Base-by-base conservation (phyloP, 2,888 invertebrate species). In the Lepidocyrtoides sp. region DNA sequence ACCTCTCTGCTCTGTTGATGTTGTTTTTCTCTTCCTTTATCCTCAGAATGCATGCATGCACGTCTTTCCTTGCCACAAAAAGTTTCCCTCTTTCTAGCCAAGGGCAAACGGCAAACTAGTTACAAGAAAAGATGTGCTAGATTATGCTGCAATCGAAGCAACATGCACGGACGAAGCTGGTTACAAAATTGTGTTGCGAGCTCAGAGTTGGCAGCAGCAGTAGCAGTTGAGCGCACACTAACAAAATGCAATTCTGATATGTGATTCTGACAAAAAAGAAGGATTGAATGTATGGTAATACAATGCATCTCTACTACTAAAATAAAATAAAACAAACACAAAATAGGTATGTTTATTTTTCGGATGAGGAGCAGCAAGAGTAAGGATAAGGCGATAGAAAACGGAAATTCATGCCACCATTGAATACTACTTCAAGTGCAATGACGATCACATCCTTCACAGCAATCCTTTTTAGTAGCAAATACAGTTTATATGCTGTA, bases 351-450 rank as follows among this genome's bases (percentile, higher is more conserved):
- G 26, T 51, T 79, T 77, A 77, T 77, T 77, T 77, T 48, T 36
- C 8, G 23, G 44, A 29, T 29, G 29, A 54, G 41, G 10, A 57
- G 4, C 8, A n/a, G 20, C n/a, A n/a, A n/a, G n/a, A n/a, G n/a
- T n/a, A 10, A 57, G 57, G 20, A 57, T 57, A 14, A 57, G 57
- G 57, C 17, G 72, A 26, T 51, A 23, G 48, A 79, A 51, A 79
- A 54, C 51, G 79, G 54, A 79, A 79, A 51, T 79, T 79, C 75
- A 75, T 41, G 26, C 44, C 48, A 75, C 48, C 75, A 48, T 14
- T 26, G 20, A 20, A 8, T 23, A 60, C 20, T 7, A 36, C 41
- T 20, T 41, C 20, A 20, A 12, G 20, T 26, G 29, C 36, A 32
- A 29, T 29, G 29, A 32, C n/a, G n/a, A n/a, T n/a, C n/a, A n/a